Conservation (phyloP, 2,113 vertebrate genomes). For the Sceloporus tristichus region DNA sequence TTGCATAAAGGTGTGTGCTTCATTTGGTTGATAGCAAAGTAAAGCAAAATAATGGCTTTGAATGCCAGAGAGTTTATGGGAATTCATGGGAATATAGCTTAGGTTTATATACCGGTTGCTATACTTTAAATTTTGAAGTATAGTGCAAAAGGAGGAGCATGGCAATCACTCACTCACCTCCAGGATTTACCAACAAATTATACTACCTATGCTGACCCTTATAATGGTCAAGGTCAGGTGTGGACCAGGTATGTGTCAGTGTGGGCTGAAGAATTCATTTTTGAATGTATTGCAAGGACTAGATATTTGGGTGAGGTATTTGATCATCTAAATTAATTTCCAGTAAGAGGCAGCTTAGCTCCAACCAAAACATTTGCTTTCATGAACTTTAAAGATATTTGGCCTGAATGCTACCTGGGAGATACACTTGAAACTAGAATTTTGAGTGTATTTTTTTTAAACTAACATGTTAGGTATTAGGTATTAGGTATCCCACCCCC, state of each 20-base stretch:
- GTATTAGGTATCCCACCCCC: no score
- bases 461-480: no score
- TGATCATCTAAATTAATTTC: neutral
- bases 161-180: neutral
- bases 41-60: constrained; percentile 16
- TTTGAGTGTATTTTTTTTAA: no score
- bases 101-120: neutral
- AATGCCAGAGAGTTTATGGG: neutral
- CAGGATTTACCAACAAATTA: neutral
- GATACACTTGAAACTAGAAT: neutral
- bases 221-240: neutral
- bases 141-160: neutral
- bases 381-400: neutral
- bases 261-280: neutral
- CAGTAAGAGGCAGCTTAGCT: neutral
- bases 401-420: neutral
- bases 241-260: neutral
- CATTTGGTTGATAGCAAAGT: constrained; percentile 9
- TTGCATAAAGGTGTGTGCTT: neutral
- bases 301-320: neutral
- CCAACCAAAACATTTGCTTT: neutral
- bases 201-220: no score
- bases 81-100: neutral
- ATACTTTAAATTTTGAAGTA: neutral
- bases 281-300: neutral